phyloP scores from a whole-genome alignment of 2,113 vertebrate species.

The Coreoperca whiteheadi region DNA sequence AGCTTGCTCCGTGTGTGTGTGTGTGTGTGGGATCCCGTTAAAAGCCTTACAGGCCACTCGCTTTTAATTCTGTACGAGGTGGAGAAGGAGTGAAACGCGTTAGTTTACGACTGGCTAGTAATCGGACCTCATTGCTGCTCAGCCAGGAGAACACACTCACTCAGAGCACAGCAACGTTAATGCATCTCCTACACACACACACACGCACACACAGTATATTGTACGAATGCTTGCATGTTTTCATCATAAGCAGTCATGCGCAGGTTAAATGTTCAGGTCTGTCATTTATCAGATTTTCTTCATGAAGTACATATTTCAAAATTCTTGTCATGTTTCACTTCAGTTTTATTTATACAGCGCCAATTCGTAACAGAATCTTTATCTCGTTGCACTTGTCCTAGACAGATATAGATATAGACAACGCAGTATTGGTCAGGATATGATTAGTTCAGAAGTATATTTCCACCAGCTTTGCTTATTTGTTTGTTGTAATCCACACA shows the following conservation, averaged over 20 bases:
- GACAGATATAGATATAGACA: too few relatives aligned
- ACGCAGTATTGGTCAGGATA: too few relatives aligned
- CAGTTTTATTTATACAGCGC: too few relatives aligned
- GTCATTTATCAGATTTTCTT: background rate
- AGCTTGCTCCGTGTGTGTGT: slow-evolving; percentile 6
- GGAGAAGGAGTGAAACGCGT: slow-evolving; percentile 45
- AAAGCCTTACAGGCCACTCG: slow-evolving; percentile 72
- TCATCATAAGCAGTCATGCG: background rate
- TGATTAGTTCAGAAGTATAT: too few relatives aligned
- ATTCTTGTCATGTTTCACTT: background rate
- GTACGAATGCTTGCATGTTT: slow-evolving; percentile 6
- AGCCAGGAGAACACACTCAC: slow-evolving; percentile 43
- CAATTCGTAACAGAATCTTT: too few relatives aligned
- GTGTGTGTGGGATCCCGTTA: slow-evolving; percentile 57
- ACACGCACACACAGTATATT: background rate
- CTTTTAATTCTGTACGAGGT: slow-evolving; percentile 66
- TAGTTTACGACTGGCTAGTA: slow-evolving; percentile 74
- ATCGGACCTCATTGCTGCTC: slow-evolving; percentile 71
- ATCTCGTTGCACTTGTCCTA: too few relatives aligned
- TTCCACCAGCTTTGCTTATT: too few relatives aligned
- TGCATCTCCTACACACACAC: slow-evolving; percentile 11
- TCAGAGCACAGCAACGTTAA: slow-evolving; percentile 34
- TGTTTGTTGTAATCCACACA: too few relatives aligned
- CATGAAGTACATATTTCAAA: background rate
- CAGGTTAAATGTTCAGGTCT: background rate